Conservation (phyloP, 64 coral and sea anemone genomes). For the Orbicella faveolata region DNA sequence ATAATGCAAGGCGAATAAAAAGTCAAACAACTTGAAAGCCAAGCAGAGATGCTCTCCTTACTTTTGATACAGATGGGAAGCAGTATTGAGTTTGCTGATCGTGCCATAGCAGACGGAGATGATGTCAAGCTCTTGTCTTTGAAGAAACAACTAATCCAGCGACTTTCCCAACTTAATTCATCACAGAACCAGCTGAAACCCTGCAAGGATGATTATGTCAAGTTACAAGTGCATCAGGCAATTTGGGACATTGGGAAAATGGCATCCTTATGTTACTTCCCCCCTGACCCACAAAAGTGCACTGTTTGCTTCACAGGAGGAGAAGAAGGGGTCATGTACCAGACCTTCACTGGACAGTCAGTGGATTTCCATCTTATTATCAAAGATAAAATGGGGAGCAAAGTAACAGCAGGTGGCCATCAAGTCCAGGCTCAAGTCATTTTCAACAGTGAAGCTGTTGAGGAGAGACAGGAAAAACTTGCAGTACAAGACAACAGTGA, state of each 20-base stretch:
- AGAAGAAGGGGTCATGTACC: not conserved
- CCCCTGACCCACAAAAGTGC: not conserved
- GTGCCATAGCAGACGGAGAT: not conserved
- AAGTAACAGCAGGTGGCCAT: slow-evolving; percentile 7
- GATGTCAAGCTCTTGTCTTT: slow-evolving; percentile 16
- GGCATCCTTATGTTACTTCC: not conserved
- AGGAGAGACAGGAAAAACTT: not conserved
- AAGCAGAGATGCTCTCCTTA: not conserved
- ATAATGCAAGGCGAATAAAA: not conserved
- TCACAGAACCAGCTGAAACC: slow-evolving; percentile 10
- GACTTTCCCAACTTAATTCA: slow-evolving; percentile 20
- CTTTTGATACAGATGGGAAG: slow-evolving; percentile 8
- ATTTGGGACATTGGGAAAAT: not conserved
- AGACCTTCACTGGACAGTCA: not conserved
- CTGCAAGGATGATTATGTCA: slow-evolving; percentile 1
- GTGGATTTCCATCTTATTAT: not conserved
- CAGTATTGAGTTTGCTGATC: not conserved
- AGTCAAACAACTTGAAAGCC: not conserved
- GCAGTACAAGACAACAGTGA: not conserved
- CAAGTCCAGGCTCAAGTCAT: not conserved
- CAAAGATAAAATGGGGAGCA: not conserved
- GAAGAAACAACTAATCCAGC: slow-evolving; percentile 17
- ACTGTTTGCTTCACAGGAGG: not conserved
- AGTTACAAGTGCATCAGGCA: not conserved
- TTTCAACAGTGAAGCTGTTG: not conserved